Conservation (phyloP, 2,113 vertebrate genomes). For the Ailuropoda melanoleuca region DNA sequence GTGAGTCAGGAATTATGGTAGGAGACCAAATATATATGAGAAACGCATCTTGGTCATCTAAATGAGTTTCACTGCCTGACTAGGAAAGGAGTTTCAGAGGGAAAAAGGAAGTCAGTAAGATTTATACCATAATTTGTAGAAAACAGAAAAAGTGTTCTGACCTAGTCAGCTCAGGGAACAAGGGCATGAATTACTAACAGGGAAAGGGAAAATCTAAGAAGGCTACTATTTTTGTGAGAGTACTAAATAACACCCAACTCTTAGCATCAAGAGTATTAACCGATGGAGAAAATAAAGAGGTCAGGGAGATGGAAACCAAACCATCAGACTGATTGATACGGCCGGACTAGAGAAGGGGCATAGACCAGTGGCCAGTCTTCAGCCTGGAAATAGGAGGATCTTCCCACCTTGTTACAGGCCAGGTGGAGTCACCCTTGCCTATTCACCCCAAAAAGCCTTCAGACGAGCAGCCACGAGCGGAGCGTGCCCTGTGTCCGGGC, state of each 20-base stretch:
- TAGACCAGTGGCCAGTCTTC: neutral
- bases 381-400: neutral
- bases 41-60: neutral
- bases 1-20: neutral
- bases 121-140: neutral
- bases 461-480: neutral
- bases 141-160: constrained; percentile 6
- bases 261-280: neutral
- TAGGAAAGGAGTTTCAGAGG: neutral
- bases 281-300: neutral
- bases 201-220: neutral
- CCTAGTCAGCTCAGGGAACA: neutral
- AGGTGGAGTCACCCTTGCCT: neutral
- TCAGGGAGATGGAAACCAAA: neutral
- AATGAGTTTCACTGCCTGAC: neutral
- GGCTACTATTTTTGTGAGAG: neutral
- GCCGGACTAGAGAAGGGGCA: neutral
- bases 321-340: neutral
- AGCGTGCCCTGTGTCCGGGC: neutral
- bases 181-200: neutral
- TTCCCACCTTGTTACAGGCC: neutral
- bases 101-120: neutral
- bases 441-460: neutral
- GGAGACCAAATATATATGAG: neutral
- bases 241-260: neutral